Conservation (phyloP, 2,113 vertebrate species). For the Anolis sagrei region DNA sequence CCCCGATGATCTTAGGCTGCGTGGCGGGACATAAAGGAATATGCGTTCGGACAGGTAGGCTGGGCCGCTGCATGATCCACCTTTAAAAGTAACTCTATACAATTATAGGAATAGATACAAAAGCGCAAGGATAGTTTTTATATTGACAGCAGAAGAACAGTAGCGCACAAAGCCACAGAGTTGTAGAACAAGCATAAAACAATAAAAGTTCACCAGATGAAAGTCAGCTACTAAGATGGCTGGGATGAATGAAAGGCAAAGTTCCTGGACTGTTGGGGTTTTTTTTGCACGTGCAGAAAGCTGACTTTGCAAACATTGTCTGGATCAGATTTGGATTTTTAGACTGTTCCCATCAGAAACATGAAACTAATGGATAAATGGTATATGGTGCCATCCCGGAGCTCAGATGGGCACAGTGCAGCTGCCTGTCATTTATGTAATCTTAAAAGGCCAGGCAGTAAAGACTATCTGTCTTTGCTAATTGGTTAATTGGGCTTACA, state of each 20-base stretch:
- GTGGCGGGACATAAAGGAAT: no score
- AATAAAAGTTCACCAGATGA: not conserved
- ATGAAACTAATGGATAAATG: conserved; percentile 27
- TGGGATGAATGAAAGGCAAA: not conserved
- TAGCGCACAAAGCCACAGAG: not conserved
- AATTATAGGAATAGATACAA: no score
- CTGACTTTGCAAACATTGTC: conserved; percentile 31
- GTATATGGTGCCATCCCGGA: conserved; percentile 1
- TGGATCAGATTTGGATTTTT: conserved; percentile 15
- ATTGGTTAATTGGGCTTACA: conserved; percentile 69
- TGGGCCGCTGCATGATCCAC: no score
- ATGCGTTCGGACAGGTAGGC: no score
- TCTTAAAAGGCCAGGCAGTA: conserved; percentile 68
- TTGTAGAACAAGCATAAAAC: not conserved
- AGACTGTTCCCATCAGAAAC: conserved; percentile 39
- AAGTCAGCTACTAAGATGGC: not conserved
- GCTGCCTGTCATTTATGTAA: conserved; percentile 66
- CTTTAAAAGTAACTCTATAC: no score
- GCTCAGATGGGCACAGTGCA: conserved; percentile 50
- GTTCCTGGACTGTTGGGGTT: no score
- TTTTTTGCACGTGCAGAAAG: not conserved
- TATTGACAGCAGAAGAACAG: no score
- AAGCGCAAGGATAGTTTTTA: no score
- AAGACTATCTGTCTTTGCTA: conserved; percentile 70
- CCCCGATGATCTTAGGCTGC: no score